Conservation (phyloP, 2,888 invertebrate genomes). For the Linnaemya tessellans region DNA sequence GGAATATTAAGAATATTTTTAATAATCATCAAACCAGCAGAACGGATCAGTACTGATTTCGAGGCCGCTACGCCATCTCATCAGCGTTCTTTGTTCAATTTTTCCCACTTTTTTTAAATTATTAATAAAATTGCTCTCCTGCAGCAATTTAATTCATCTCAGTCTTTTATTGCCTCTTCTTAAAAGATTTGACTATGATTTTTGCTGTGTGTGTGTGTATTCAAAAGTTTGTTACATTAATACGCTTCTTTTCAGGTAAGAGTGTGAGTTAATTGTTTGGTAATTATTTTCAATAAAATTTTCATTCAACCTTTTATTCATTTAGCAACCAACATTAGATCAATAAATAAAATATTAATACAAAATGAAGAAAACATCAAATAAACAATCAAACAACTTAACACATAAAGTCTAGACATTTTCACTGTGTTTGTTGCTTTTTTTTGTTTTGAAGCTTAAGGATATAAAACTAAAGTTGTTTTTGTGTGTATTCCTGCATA, state of each 20-base stretch:
- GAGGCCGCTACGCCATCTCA: too few relatives aligned
- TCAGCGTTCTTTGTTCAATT: too few relatives aligned
- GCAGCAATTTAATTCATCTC: neutral
- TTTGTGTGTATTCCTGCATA: conserved; percentile 12
- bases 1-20: too few relatives aligned
- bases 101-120: too few relatives aligned
- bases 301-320: conserved; percentile 53
- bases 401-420: conserved; percentile 64
- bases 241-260: conserved; percentile 9
- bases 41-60: too few relatives aligned
- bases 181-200: neutral
- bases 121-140: too few relatives aligned
- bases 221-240: neutral
- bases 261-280: conserved; percentile 64
- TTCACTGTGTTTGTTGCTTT: neutral
- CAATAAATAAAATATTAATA: neutral
- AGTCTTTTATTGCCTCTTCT: neutral
- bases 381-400: conserved; percentile 49
- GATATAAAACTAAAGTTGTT: conserved; percentile 10
- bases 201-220: neutral
- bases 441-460: neutral
- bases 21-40: too few relatives aligned
- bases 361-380: neutral
- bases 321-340: conserved; percentile 27
- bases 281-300: conserved; percentile 70